Conservation (phyloP, 1,140 invertebrate species). For the honey bee (Apis mellifera) region DNA sequence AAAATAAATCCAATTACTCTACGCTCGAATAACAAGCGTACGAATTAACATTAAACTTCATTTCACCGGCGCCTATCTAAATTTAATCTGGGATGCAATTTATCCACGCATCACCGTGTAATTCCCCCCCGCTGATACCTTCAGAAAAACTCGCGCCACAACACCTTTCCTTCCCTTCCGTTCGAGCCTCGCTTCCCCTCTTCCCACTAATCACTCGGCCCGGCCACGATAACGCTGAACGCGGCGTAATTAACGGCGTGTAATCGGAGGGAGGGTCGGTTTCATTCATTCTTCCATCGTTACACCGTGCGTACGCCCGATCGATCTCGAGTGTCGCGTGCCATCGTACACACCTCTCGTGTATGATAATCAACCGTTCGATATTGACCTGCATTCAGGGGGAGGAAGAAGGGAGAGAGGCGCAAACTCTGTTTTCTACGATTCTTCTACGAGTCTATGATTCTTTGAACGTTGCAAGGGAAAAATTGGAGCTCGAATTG, state of each 20-base stretch:
- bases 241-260: slow-evolving; percentile 5
- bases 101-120: background rate
- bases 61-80: background rate
- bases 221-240: slow-evolving; percentile 2
- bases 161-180: background rate
- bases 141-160: background rate
- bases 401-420: background rate
- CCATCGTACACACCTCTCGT: background rate
- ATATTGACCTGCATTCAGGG: background rate
- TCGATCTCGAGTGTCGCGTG: background rate
- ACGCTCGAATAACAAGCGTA: background rate
- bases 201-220: background rate
- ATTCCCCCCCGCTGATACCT: background rate
- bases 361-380: slow-evolving; percentile 1
- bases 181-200: background rate
- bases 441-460: too few relatives aligned
- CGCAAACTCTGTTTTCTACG: too few relatives aligned
- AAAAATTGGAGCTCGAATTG: too few relatives aligned
- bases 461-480: too few relatives aligned
- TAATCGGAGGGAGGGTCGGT: background rate
- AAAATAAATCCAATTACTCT: too few relatives aligned
- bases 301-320: background rate
- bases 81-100: slow-evolving; percentile 15
- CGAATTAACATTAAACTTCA: background rate
- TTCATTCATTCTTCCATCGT: slow-evolving; percentile 9